Percentiles rank a stretch among this genome's conserved stretches.
phyloP scores from a whole-genome alignment of 2,797 vertebrate genomes.

The Trematomus bernacchii region DNA sequence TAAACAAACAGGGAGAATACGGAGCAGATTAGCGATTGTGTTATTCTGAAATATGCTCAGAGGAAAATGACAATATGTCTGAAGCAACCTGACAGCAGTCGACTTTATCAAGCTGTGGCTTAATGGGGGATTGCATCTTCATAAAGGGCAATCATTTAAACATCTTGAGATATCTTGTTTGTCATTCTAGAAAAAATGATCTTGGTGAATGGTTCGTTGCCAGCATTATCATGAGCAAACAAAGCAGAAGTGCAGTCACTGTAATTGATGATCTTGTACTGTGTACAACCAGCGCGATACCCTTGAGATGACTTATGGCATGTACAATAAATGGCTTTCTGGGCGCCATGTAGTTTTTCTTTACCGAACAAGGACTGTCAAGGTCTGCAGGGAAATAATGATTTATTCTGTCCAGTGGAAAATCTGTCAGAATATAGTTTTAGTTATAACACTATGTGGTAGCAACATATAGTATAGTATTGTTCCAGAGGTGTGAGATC shows the following conservation, averaged over 20 bases:
- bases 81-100: background rate
- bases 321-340: slow-evolving; percentile 40
- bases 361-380: slow-evolving; percentile 34
- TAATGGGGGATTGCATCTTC: background rate
- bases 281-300: slow-evolving; percentile 7
- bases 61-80: background rate
- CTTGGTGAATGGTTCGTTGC: background rate
- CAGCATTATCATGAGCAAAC: slow-evolving; percentile 15
- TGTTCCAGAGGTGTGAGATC: background rate
- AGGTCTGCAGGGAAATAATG: slow-evolving; percentile 4
- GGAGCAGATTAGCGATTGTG: background rate
- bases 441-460: background rate
- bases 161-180: background rate
- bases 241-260: slow-evolving; percentile 6
- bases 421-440: background rate
- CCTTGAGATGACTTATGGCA: slow-evolving; percentile 37
- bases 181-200: background rate
- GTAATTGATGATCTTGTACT: slow-evolving; percentile 43
- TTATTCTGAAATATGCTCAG: background rate
- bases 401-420: background rate
- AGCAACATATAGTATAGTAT: background rate
- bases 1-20: background rate
- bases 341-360: slow-evolving; percentile 34
- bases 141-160: background rate
- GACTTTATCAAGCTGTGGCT: background rate